These are phyloP conservation scores for Automeris io DNA, from an alignment of 2,888 invertebrate species.

Conservation along the genomic window DNA sequence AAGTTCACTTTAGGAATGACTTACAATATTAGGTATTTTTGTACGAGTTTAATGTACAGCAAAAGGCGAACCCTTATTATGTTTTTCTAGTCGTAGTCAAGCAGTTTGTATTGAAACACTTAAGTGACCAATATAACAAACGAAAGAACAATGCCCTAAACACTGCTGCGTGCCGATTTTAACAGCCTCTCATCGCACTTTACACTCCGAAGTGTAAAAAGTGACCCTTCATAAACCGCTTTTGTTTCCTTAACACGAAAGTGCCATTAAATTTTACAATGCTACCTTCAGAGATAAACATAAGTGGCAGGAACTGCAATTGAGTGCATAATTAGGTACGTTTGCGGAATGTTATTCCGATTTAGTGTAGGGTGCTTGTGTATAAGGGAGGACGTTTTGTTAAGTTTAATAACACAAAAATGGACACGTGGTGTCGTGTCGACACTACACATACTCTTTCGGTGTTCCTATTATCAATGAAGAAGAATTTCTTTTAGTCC, in stretches of 20 bases:
- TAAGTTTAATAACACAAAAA: no score
- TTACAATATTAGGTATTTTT: no score
- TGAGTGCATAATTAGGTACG: constrained; percentile 53
- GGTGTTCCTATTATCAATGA: no score
- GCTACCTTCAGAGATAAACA: constrained; percentile 28
- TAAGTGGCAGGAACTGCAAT: constrained; percentile 56
- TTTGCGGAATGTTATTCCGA: constrained; percentile 63
- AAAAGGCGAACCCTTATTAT: not conserved
- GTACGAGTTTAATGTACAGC: no score
- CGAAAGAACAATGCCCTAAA: not conserved
- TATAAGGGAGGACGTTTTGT: no score
- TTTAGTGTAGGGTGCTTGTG: constrained; percentile 36
- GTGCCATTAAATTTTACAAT: constrained; percentile 29
- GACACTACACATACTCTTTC: no score
- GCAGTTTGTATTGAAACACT: not conserved
- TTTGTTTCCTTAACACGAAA: constrained; percentile 29
- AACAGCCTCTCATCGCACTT: constrained; percentile 8
- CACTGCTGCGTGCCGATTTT: constrained; percentile 15
- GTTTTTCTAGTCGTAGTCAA: not conserved
- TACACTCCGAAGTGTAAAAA: constrained; percentile 10
- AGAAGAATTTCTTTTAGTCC: no score
- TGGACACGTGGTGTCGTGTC: no score
- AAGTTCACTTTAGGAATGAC: no score
- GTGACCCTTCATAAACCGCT: constrained; percentile 12
- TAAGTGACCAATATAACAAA: not conserved